Conservation (phyloP, 1,140 invertebrate genomes). For the Mylabris phalerata region DNA sequence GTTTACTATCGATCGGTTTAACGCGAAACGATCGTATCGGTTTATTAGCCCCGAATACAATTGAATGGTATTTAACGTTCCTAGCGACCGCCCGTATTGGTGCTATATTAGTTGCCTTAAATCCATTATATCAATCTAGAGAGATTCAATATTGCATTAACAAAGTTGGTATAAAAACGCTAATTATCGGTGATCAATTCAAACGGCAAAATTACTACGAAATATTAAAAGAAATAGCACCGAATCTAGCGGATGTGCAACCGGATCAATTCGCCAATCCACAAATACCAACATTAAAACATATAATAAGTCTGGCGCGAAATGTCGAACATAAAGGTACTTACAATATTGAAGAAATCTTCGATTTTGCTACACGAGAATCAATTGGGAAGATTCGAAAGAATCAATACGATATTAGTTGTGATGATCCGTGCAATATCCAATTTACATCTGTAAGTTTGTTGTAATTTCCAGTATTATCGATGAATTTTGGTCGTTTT, state of each 20-base stretch:
- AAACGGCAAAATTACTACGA: conserved; percentile 67
- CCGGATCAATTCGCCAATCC: conserved; percentile 40
- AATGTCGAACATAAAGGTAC: conserved; percentile 48
- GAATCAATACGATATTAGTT: conserved; percentile 48
- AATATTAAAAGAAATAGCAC: conserved; percentile 51
- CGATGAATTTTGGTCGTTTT: conserved; percentile 27
- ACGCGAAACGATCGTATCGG: conserved; percentile 76
- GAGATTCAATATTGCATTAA: conserved; percentile 77
- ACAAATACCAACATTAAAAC: conserved; percentile 31
- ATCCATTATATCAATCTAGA: conserved; percentile 69
- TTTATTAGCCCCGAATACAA: conserved; percentile 81
- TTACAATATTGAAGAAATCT: conserved; percentile 53
- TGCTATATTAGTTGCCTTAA: conserved; percentile 75
- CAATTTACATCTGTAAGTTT: conserved; percentile 81
- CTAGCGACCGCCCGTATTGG: conserved; percentile 77
- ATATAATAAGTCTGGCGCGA: conserved; percentile 19
- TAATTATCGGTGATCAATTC: conserved; percentile 60
- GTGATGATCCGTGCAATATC: conserved; percentile 66
- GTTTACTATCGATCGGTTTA: conserved; percentile 69
- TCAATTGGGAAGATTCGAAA: conserved; percentile 39
- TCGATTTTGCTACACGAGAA: conserved; percentile 37
- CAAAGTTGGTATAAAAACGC: conserved; percentile 66
- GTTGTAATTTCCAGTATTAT: background rate
- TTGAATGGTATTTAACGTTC: conserved; percentile 74
- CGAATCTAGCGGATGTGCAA: conserved; percentile 42